Percentiles rank a stretch among this genome's conserved stretches.
Conservation (phyloP, 2,797 vertebrate genomes). For the Eulemur coronatus region DNA sequence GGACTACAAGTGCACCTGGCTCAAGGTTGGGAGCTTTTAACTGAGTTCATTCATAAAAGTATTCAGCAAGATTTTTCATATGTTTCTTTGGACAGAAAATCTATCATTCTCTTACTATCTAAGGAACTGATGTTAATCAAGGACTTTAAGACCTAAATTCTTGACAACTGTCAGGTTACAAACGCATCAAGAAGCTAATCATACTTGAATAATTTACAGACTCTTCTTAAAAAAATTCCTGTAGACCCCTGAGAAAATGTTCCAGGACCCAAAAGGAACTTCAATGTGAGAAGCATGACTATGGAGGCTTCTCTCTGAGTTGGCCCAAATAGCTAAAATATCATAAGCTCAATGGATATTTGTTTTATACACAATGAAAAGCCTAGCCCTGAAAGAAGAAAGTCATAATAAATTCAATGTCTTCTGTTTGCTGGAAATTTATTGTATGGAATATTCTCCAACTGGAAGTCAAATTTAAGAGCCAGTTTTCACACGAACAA, state of each 20-base stretch:
- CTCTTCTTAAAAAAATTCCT: neutral
- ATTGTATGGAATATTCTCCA: neutral
- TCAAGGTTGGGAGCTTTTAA: neutral
- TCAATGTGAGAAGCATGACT: neutral
- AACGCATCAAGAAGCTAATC: slow-evolving; percentile 18
- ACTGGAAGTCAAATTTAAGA: slow-evolving; percentile 25
- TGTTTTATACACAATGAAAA: slow-evolving; percentile 22
- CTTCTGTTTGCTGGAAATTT: slow-evolving; percentile 32
- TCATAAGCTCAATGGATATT: neutral
- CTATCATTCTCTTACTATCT: neutral
- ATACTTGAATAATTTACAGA: slow-evolving; percentile 9
- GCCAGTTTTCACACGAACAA: neutral
- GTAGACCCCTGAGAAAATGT: neutral
- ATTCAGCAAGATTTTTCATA: neutral
- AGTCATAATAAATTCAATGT: slow-evolving; percentile 3
- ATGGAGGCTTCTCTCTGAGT: neutral
- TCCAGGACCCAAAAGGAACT: neutral
- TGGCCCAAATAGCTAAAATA: neutral
- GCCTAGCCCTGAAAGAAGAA: neutral
- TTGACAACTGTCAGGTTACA: neutral
- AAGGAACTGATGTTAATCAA: neutral
- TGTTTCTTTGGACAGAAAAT: slow-evolving; percentile 5
- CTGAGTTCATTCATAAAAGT: neutral
- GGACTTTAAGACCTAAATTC: neutral
- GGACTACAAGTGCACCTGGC: neutral